Conservation (phyloP, 2,797 vertebrate genomes). For the Pseudocheirus occidentalis region DNA sequence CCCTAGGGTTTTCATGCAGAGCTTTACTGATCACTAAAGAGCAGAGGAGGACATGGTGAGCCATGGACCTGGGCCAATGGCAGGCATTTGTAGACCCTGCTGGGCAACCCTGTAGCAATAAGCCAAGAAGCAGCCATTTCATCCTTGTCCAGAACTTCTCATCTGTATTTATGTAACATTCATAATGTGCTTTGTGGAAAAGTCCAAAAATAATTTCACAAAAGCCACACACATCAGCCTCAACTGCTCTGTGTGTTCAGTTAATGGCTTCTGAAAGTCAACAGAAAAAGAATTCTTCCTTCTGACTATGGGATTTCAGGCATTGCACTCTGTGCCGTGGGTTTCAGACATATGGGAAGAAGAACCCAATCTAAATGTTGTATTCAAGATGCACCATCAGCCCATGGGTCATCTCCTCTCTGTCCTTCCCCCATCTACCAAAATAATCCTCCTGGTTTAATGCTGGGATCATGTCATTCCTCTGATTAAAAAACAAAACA, state of each 20-base stretch:
- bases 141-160: conserved; percentile 19
- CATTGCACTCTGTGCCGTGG: not conserved
- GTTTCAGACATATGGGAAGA: not conserved
- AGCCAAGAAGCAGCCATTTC: conserved; percentile 32
- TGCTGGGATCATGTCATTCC: not conserved
- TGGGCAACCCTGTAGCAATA: conserved; percentile 21
- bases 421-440: not conserved
- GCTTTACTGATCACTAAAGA: conserved; percentile 25
- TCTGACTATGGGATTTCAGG: not conserved
- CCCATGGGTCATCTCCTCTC: not conserved
- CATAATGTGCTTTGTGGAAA: conserved; percentile 6
- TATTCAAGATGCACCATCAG: not conserved
- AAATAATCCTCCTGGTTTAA: not conserved
- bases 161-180: conserved; percentile 36
- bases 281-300: conserved; percentile 5
- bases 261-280: conserved; percentile 7
- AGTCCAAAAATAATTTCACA: conserved; percentile 2
- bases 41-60: not conserved
- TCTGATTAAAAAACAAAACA: not conserved
- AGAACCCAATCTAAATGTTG: not conserved
- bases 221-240: not conserved
- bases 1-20: conserved; percentile 20
- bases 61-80: not conserved
- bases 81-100: not conserved
- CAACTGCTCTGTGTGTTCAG: conserved; percentile 1